These are phyloP conservation scores for Triops cancriformis DNA, from an alignment of 1,140 invertebrate genomes.

Conservation along the genomic window DNA sequence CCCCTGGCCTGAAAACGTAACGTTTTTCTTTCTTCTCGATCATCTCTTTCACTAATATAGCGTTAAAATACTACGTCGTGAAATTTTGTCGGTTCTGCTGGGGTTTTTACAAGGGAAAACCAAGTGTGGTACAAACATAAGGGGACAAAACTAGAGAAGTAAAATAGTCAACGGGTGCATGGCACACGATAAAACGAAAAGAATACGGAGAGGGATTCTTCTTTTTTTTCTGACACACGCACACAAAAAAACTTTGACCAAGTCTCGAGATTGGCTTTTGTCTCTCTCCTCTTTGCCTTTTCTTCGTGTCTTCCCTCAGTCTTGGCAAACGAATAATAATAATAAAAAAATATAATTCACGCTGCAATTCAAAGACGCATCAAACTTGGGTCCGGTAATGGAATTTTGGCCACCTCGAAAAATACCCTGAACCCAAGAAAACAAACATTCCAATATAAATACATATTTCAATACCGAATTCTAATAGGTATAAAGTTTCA, in stretches of 20 bases:
- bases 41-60: not conserved
- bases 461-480: slow-evolving; percentile 12
- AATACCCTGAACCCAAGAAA: slow-evolving; percentile 59
- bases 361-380: not conserved
- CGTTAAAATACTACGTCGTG: not conserved
- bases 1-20: too few species aligned
- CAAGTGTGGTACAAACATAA: not conserved
- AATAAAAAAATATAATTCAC: too few species aligned
- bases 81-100: not conserved
- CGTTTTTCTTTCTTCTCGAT: too few species aligned
- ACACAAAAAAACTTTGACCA: too few species aligned
- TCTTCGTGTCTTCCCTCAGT: not conserved
- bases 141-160: not conserved
- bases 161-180: not conserved
- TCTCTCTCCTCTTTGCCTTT: not conserved
- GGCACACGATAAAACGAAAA: not conserved
- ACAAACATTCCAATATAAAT: slow-evolving; percentile 25
- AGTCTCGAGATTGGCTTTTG: too few species aligned
- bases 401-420: slow-evolving; percentile 51
- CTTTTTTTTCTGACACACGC: too few species aligned
- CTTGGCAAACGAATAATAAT: not conserved
- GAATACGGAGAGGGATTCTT: not conserved
- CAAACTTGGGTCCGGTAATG: slow-evolving; percentile 42
- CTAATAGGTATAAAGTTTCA: slow-evolving; percentile 27
- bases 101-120: not conserved